Percentiles rank a stretch among this genome's conserved stretches.
Evolutionary conservation across 2,113 vertebrate genomes (phyloP).

Genomic region (Oophaga pumilio): DNA sequence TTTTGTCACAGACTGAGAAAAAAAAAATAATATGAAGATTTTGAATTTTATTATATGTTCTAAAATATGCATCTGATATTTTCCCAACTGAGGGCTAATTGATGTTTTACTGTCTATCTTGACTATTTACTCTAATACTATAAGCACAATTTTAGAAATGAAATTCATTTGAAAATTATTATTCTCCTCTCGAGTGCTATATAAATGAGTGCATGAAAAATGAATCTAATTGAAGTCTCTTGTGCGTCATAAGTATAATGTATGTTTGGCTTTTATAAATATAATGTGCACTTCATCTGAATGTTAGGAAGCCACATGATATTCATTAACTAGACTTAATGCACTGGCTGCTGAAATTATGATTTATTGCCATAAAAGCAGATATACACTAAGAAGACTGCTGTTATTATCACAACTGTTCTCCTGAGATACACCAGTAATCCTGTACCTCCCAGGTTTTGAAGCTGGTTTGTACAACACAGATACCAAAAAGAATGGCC

Average conservation of each 20-base stretch:
- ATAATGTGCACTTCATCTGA: constrained; percentile 11
- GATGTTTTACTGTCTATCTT: neutral
- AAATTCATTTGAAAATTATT: neutral
- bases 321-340: constrained; percentile 1
- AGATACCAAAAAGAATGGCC: no score
- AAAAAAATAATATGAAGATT: neutral
- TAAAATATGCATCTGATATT: neutral
- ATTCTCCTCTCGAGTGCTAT: constrained; percentile 26
- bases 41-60: neutral
- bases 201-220: constrained; percentile 19
- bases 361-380: neutral
- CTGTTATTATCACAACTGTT: neutral
- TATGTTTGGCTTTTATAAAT: constrained; percentile 21
- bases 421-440: neutral
- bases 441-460: neutral
- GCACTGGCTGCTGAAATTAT: neutral
- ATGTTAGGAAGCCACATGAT: constrained; percentile 14
- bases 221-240: constrained; percentile 7
- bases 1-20: neutral
- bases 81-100: neutral
- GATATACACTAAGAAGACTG: neutral
- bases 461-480: no score
- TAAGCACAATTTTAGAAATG: neutral
- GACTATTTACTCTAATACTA: constrained; percentile 4
- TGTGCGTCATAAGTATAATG: neutral